Base-by-base conservation (phyloP, 2,888 invertebrate species). In the Watsonalla cultraria region DNA sequence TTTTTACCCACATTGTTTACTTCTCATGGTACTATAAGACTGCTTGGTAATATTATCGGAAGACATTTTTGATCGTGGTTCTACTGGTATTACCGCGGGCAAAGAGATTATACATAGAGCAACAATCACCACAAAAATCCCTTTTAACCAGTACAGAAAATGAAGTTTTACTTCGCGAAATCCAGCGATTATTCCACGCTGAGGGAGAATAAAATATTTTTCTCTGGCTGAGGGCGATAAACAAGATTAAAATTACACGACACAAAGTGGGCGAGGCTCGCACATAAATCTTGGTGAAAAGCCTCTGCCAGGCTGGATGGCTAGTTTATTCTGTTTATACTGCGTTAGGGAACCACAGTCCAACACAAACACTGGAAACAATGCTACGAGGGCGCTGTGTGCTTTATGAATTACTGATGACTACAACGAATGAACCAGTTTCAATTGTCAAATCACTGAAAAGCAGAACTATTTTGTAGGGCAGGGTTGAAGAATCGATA, bases 221-320 rank as follows among this genome's bases (percentile, higher is more conserved):
- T 68, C 65, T 57, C 57, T 46, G 58, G 61, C 56, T 51, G 60
- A 66, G 59, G 60, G 65, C 74, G 58, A 79, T 80, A 84, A 83
- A 86, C 75, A 80, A 78, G 76, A 81, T 84, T 83, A 82, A 81
- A 80, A 83, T 83, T 82, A 81, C 80, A 82, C 57, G 61, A 62
- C 63, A 68, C 62, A 52, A 62, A 72, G 66, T 72, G 70, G 70
- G 71, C 68, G 69, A 67, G 64, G 46, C 61, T 58, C 56, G 65
- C 54, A 55, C 59, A 75, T 84, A 78, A 81, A 82, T 82, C 78
- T 74, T 54, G 46, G 53, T 62, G 55, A 54, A 65, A 70, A 70
- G 64, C 67, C 56, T 62, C 67, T 56, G 57, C 58, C 58, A 53
- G 62, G 66, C 64, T 67, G 64, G 68, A 68, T 62, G 65, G 68